Conservation (phyloP, 2,113 vertebrate species). For the Petroica traversi region DNA sequence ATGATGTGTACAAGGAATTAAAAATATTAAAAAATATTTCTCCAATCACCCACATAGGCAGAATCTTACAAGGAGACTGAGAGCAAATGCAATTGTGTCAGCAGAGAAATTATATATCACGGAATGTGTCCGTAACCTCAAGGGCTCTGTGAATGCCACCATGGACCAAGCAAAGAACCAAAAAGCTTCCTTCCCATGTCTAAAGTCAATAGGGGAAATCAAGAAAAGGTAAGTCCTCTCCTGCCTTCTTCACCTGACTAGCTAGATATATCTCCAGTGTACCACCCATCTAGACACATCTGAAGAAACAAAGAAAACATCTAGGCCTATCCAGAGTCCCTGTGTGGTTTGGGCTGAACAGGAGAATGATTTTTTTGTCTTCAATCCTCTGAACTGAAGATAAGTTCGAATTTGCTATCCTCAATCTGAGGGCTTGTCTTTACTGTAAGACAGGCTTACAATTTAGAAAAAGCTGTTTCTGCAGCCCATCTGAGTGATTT, state of each 20-base stretch:
- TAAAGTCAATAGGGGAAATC: not conserved
- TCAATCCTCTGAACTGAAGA: not conserved
- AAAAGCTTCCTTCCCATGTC: not conserved
- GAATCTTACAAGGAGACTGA: not conserved
- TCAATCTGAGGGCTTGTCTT: not conserved
- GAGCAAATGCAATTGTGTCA: not conserved
- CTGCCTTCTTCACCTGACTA: not conserved
- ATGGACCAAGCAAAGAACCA: not conserved
- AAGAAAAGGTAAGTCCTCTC: not conserved
- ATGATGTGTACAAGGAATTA: not conserved
- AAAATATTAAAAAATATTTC: not conserved
- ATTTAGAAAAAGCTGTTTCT: not conserved
- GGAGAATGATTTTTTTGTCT: not conserved
- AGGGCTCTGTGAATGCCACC: not conserved
- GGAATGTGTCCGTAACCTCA: accelerated
- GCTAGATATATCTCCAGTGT: not conserved
- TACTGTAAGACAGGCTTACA: not conserved
- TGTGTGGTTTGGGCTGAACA: not conserved
- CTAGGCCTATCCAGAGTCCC: not conserved
- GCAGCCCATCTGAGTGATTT: not conserved
- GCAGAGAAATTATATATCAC: not conserved
- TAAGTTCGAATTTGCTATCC: not conserved
- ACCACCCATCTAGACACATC: not conserved
- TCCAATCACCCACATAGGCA: not conserved
- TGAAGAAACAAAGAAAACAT: not conserved